Base-by-base conservation (phyloP, 2,888 invertebrate species). In the Eupeodes luniger region DNA sequence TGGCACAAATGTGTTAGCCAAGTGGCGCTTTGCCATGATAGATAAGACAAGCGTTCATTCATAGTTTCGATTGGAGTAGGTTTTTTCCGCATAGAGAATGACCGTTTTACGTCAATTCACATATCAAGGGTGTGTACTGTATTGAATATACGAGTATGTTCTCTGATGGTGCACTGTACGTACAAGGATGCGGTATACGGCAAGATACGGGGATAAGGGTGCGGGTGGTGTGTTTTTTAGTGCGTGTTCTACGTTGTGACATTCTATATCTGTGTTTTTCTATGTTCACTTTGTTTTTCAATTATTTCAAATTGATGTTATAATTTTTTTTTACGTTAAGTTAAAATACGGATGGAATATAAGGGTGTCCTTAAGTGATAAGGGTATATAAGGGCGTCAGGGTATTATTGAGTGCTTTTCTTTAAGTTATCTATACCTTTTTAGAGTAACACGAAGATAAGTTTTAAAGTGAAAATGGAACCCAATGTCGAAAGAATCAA, bases 1-100 rank as follows among this genome's bases (percentile, higher is more conserved):
- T 64, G 62, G 55, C 62, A 80, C 76, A 36, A 84, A 84, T 83
- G 87, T 84, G 80, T 66, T 77, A 77, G 87, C 87, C 87, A 84
- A 87, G 87, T 87, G 87, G 87, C 87, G 87, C 87, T 87, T 81
- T 87, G 87, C 87, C 87, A 87, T 72, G 27, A 72, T 79, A 83
- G 87, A 87, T 84, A 84, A 87, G 87, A 80, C 84, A 87, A 87
- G 70, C 76, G 77, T 87, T 84, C 87, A 87, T 87, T 87, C 87
- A 87, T 87, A 77, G 80, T 87, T 87, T 72, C 55, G 72, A 72
- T 72, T 84, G 84, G 87, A 87, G 87, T 81, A 76, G 86, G 79
- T 84, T 87, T 84, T 70, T 59, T 84, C 86, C 83, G 70, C 49
- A 72, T 72, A 80, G 62, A 80, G 62, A 80, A 44, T 84, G 80